Base-by-base conservation (phyloP, 2,797 vertebrate genomes). In the Acipenser oxyrinchus region DNA sequence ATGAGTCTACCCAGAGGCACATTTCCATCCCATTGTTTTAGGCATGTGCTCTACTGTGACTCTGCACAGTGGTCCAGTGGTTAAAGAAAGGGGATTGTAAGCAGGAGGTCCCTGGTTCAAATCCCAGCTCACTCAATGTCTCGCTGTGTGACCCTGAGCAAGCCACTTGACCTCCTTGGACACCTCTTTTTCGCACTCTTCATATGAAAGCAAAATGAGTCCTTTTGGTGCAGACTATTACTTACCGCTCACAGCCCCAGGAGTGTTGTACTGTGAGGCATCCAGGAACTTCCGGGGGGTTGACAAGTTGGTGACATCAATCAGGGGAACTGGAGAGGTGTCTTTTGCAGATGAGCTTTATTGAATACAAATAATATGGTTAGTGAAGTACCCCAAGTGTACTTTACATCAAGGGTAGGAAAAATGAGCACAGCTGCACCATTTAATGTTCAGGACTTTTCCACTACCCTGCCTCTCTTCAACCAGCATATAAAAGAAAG, bases 251-350 rank as follows among this genome's bases (percentile, higher is more conserved):
- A 87, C 77, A 71, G 86, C 86, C 70, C 92, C 91, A 6, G 92
- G 88, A 72, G 91, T 89, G 68, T 87, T 80, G 79, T 91, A 98
- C 75, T 97, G 95, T 55, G 93, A 87, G 1, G 89, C 75, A 69
- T 99, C 95, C 1, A 94, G 76, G 74, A 94, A 91, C 76, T 96
- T 99, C 52, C 94, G 89, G 60, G 95, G 93, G 1, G 95, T 95
- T n/a, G 95, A 93, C 74, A 98, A 79, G 72, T 89, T 89, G 60
- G 93, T 87, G 55, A 93, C 88, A 12, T 99, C 96, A 73, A 96
- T 82, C 70, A 83, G 76, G 59, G 92, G 87, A 63, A 88, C 78
- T 0, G 91, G 83, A 73, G 94, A 89, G 0, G 79, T 48, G 6
- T 98, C 96, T 82, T 97, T 99, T 72, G 73, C 74, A 12, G 86